These are phyloP conservation scores for Carettochelys insculpta DNA, from an alignment of 2,113 vertebrate genomes.

Conservation along the genomic window DNA sequence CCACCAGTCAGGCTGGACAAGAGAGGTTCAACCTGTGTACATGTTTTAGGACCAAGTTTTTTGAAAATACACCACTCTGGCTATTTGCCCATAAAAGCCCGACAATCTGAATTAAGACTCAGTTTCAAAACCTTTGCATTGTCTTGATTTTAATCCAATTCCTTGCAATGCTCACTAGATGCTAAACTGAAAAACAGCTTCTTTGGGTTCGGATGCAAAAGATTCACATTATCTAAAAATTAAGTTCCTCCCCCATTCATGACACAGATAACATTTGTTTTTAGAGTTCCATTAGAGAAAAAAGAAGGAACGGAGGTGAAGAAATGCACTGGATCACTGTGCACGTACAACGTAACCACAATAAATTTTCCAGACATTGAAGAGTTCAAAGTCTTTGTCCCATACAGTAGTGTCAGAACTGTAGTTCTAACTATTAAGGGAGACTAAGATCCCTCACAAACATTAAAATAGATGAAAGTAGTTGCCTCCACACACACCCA, in stretches of 20 bases:
- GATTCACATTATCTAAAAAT: neutral
- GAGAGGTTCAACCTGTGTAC: no score
- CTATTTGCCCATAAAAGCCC: neutral
- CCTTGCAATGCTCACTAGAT: neutral
- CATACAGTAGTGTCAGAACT: neutral
- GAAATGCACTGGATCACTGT: neutral
- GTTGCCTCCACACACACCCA: neutral
- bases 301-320: neutral
- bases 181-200: neutral
- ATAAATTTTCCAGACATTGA: neutral
- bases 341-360: neutral
- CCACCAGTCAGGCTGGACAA: no score
- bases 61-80: neutral
- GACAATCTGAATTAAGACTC: neutral
- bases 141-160: neutral
- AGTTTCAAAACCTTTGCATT: neutral
- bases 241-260: neutral
- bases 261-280: neutral
- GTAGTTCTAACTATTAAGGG: neutral
- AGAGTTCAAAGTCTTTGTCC: neutral
- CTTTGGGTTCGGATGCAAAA: neutral
- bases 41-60: neutral
- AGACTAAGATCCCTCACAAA: neutral
- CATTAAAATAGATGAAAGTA: neutral
- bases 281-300: neutral